These are phyloP conservation scores for Felis chaus DNA, from an alignment of 2,113 vertebrate genomes.

Conservation along the genomic window DNA sequence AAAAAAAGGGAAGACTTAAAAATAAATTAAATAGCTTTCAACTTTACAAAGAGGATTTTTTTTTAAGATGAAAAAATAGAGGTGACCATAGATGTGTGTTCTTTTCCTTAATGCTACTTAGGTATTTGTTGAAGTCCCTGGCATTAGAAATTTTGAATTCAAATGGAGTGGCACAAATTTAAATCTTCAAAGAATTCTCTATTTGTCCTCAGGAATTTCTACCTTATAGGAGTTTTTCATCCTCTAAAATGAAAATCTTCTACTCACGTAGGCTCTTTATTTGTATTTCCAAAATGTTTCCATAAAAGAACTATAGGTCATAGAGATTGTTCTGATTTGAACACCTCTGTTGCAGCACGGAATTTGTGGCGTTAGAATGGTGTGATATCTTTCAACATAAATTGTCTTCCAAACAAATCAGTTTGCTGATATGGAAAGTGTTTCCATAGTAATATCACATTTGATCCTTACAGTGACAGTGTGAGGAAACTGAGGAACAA, in stretches of 20 bases:
- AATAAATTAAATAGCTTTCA: neutral
- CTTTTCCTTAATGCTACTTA: neutral
- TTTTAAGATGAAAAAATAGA: neutral
- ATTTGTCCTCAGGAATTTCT: neutral
- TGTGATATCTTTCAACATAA: neutral
- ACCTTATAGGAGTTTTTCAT: neutral
- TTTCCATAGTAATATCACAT: neutral
- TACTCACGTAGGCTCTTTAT: neutral
- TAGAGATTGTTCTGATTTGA: neutral
- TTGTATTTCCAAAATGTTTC: neutral
- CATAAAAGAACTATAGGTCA: neutral
- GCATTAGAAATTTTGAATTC: neutral
- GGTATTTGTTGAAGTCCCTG: neutral
- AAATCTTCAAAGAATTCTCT: neutral
- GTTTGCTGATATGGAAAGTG: constrained; percentile 2
- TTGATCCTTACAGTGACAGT: neutral
- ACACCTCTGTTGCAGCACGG: neutral
- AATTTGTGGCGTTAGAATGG: neutral
- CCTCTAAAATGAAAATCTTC: constrained; percentile 6
- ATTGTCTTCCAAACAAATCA: neutral
- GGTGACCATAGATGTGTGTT: neutral
- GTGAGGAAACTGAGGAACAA: neutral
- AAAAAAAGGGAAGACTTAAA: neutral
- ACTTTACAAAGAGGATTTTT: neutral
- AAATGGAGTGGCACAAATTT: neutral